These are phyloP conservation scores for Atopsyche davidsoni DNA, from an alignment of 1,140 invertebrate species.

Conservation along the genomic window DNA sequence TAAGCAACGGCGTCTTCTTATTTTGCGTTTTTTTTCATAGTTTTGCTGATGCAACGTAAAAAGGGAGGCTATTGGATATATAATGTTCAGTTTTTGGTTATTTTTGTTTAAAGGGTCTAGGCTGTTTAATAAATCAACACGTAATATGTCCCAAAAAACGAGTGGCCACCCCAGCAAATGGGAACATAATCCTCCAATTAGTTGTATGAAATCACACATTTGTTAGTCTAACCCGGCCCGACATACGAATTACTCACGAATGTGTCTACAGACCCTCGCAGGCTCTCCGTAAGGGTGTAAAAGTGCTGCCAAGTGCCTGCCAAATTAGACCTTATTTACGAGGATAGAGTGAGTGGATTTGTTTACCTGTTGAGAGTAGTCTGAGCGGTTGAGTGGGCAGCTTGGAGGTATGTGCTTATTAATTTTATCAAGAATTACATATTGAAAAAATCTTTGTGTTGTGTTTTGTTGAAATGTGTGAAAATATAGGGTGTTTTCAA, in stretches of 20 bases:
- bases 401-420: conserved; percentile 26
- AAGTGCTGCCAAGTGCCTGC: not conserved
- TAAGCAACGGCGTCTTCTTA: too few relatives aligned
- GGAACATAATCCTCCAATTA: conserved; percentile 26
- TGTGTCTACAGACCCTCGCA: not conserved
- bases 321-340: too few relatives aligned
- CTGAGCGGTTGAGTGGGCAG: too few relatives aligned
- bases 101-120: too few relatives aligned
- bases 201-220: conserved; percentile 25
- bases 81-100: too few relatives aligned
- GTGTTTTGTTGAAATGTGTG: too few relatives aligned
- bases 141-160: not conserved
- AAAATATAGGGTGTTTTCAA: conserved; percentile 5
- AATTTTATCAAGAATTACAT: conserved; percentile 29
- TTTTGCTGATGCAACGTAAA: too few relatives aligned
- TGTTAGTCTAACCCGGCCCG: conserved; percentile 14
- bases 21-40: too few relatives aligned
- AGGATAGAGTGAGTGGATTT: too few relatives aligned
- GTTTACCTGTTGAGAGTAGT: too few relatives aligned
- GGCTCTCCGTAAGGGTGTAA: not conserved
- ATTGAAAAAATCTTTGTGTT: conserved; percentile 16
- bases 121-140: too few relatives aligned
- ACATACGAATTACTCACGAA: conserved; percentile 21
- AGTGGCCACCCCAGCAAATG: not conserved
- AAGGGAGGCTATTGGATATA: too few relatives aligned